Base-by-base conservation (phyloP, 2,888 invertebrate genomes). In the Baccha elongata region DNA sequence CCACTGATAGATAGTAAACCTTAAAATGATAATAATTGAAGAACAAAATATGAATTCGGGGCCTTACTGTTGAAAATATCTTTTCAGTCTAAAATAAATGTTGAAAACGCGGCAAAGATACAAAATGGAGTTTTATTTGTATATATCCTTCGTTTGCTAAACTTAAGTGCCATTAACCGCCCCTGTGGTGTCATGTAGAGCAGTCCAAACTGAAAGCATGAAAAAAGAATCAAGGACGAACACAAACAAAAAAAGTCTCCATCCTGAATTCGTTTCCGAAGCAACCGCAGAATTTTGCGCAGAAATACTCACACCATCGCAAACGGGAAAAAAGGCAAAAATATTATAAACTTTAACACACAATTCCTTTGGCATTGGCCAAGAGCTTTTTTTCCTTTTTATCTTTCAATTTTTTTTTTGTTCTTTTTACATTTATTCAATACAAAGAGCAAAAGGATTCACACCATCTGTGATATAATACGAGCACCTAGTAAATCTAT, bases 141-240 rank as follows among this genome's bases (percentile, higher is more conserved):
- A n/a, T n/a, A n/a, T n/a, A 23, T 52, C 44, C 53, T 83, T 78
- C 78, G 64, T 68, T 65, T 68, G 48, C 68, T 64, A 78, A 64
- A 46, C 72, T 83, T 78, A 73, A 83, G 83, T 76, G 83, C 68
- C 52, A 64, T 78, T 83, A 78, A 83, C 83, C 78, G 64, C 68
- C 72, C 53, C 72, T 68, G 46, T 37, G 73, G 76, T 78, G 73
- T 83, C 72, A 69, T 73, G 78, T 78, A 73, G 68, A 78, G 62
- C 62, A 58, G 64, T 50, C 50, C 67, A 81, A 67, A 71, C 53
- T 52, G 71, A 71, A 65, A 75, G 53, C 19, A 40, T 19, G 21
- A 19, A 21, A 26, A 48, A 37, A 71, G n/a, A 13, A 72, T n/a
- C 83, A 83, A 83, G 83, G 83, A 83, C 78, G 40, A 68, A 42